A percentile compares a stretch with the other conserved stretches of the same genome.
Conservation (phyloP, 1,140 invertebrate species). For the Brachionus paranguensis region DNA sequence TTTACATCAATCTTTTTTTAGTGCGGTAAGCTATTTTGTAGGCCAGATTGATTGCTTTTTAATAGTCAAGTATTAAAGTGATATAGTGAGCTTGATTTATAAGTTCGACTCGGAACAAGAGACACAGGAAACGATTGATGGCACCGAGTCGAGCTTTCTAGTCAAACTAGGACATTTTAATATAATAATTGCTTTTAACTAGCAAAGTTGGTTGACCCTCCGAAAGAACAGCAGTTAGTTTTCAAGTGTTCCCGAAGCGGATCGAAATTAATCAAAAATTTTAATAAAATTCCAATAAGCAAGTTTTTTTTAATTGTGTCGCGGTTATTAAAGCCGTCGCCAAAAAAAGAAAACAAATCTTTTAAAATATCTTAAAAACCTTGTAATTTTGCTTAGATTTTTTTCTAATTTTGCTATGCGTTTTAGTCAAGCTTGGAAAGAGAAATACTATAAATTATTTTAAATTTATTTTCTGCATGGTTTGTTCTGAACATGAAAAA, state of each 20-base stretch:
- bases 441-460: not conserved
- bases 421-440: not conserved
- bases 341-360: not conserved
- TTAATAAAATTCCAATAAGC: not conserved
- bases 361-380: not conserved
- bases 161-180: not conserved
- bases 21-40: not conserved
- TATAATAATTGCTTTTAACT: not conserved
- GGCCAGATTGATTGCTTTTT: constrained; percentile 1
- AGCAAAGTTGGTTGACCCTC: not conserved
- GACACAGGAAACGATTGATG: not conserved
- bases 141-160: not conserved
- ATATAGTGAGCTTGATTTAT: not conserved
- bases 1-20: not conserved
- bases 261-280: not conserved
- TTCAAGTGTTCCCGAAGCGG: not conserved
- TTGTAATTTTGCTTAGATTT: not conserved
- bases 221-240: not conserved
- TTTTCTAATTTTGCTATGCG: not conserved
- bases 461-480: not conserved
- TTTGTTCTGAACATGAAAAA: not conserved
- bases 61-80: not conserved
- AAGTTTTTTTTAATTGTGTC: not conserved
- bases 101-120: not conserved
- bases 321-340: not conserved